Evolutionary conservation across 2,888 invertebrate species (phyloP).

Genomic region (Oscheius sp.): DNA sequence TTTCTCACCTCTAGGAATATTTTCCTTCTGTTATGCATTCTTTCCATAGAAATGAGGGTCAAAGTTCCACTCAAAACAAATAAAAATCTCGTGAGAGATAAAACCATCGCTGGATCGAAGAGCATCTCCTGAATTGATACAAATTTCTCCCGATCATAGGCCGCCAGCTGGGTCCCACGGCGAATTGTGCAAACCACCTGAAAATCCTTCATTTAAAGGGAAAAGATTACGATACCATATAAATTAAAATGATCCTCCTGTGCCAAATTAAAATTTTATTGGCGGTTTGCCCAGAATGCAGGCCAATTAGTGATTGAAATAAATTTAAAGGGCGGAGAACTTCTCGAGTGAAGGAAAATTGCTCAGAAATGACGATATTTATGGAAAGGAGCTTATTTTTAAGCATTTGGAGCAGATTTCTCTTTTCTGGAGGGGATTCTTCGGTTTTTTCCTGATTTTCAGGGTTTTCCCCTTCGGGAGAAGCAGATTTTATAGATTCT

Average conservation of each 20-base stretch:
- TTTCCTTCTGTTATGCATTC: not conserved
- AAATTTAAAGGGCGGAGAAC: not conserved
- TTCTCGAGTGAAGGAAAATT: not conserved
- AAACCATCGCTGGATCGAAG: slow-evolving; percentile 8
- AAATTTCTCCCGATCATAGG: too few relatives aligned
- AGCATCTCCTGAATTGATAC: not conserved
- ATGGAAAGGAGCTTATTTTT: slow-evolving; percentile 8
- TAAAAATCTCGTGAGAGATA: not conserved
- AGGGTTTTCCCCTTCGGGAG: not conserved
- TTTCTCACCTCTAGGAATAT: slow-evolving; percentile 2
- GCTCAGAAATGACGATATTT: not conserved
- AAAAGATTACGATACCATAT: not conserved
- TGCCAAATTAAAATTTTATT: not conserved
- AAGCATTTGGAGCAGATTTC: slow-evolving; percentile 13
- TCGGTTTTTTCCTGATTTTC: not conserved
- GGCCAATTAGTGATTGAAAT: not conserved
- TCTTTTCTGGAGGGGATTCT: not conserved
- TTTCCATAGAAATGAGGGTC: not conserved
- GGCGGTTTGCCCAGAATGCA: slow-evolving; percentile 7
- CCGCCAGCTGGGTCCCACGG: not conserved
- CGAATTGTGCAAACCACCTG: not conserved
- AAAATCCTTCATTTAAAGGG: not conserved
- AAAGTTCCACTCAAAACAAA: not conserved
- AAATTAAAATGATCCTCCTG: not conserved
- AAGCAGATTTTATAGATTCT: not conserved